A percentile compares a stretch with the other conserved stretches of the same genome.
Conservation (phyloP, 2,888 invertebrate species). For the Dexiosoma caninum region DNA sequence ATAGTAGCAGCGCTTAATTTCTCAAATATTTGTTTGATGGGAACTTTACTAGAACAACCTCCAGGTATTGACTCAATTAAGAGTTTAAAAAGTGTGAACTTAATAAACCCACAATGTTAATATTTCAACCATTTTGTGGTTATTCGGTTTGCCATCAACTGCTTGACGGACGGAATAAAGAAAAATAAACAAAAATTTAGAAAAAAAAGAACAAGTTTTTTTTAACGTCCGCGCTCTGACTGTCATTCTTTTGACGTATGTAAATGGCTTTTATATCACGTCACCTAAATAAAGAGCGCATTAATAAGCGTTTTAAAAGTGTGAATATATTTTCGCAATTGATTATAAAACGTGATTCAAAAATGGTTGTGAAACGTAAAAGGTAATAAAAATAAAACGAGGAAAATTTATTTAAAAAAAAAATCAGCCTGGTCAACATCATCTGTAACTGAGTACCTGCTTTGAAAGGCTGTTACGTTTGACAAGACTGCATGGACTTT, state of each 20-base stretch:
- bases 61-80: background rate
- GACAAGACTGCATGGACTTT: too few relatives aligned
- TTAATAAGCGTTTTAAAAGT: slow-evolving; percentile 52
- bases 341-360: background rate
- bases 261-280: slow-evolving; percentile 34
- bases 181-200: background rate
- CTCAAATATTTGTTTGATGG: background rate
- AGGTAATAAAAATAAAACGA: slow-evolving; percentile 15
- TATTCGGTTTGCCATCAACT: slow-evolving; percentile 34
- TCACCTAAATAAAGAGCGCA: slow-evolving; percentile 33
- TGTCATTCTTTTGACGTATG: background rate
- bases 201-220: background rate
- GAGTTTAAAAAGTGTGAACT: background rate
- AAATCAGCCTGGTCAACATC: too few relatives aligned
- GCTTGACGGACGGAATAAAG: background rate
- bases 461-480: too few relatives aligned
- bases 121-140: background rate
- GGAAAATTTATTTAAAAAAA: too few relatives aligned
- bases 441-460: background rate
- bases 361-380: background rate
- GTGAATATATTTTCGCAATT: slow-evolving; percentile 24
- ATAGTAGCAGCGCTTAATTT: background rate
- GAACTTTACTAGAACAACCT: background rate
- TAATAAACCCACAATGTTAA: background rate
- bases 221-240: background rate